Evolutionary conservation across 2,113 vertebrate genomes (phyloP), one percentile per base, ranked within the genome.

Genomic region (Coracopsis vasa): DNA sequence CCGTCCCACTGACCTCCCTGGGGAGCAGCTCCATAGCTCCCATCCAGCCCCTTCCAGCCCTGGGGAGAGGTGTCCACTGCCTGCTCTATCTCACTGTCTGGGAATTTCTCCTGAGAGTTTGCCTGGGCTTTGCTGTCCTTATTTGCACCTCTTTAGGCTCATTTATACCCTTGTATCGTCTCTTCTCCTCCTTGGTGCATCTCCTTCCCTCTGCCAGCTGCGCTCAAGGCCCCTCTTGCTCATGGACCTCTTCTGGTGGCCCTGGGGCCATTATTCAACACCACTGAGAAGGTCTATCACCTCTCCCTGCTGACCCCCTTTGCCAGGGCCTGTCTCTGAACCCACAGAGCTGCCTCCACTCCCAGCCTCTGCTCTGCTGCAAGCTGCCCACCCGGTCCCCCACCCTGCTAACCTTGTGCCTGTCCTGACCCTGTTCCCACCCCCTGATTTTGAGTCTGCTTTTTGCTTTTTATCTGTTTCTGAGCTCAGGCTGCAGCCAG

Each of bases 71-170:
- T 88, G 78, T 90, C 92, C 94, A 54, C 74, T 86, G 79, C 79
- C 58, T 27, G 1, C 90, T 96, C 93, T 95, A 70, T 83, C 92
- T 96, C 94, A 96, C 82, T n/a, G 94, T 95, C 95, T 97, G 92
- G 94, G 96, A 97, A 97, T 97, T 95, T 94, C 95, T 96, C 93
- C 84, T 72, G 95, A 96, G 95, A 95, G 16, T 91, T 95, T 48
- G 86, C 44, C 62, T 95, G 73, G 65, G 3, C 74, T 94, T 89
- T 69, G 39, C 48, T 96, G 94, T 95, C 95, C 94, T 97, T 90
- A 88, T 91, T 96, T 97, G 90, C 90, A 88, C 96, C 90, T 94
- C 81, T 87, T 60, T 19, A 71, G 74, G 66, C 81, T 90, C 61
- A 53, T 69, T 91, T 60, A 69, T 61, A 64, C 73, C 35, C 82